These are phyloP conservation scores for Campoletis raptor DNA, from an alignment of 2,888 invertebrate genomes.

Conservation along the genomic window DNA sequence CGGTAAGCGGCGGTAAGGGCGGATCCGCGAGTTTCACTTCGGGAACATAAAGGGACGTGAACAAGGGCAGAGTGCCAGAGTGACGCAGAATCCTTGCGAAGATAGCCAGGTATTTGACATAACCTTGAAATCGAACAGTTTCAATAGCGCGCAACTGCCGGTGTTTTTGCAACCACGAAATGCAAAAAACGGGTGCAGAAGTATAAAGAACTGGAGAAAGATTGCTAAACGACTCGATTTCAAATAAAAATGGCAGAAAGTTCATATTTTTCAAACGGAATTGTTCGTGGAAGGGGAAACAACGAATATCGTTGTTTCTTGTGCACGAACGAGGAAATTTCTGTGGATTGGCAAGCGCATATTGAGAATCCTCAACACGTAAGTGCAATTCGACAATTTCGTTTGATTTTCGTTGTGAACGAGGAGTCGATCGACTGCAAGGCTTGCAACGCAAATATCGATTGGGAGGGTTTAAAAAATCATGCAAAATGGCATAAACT, in stretches of 20 bases:
- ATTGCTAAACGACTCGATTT: background rate
- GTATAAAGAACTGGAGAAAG: background rate
- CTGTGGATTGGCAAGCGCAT: conserved; percentile 14
- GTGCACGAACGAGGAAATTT: background rate
- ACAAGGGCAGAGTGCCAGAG: background rate
- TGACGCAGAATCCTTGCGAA: background rate
- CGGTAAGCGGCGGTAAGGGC: background rate
- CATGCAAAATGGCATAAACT: conserved; percentile 52
- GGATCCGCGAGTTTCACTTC: background rate
- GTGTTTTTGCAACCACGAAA: background rate
- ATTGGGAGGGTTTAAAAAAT: background rate
- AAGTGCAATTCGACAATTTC: conserved; percentile 23
- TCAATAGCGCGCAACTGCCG: background rate
- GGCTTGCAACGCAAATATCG: conserved; percentile 9
- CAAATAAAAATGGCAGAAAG: background rate
- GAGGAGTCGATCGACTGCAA: conserved; percentile 12
- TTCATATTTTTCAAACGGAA: background rate
- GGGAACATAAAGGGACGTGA: background rate
- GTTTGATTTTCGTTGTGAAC: background rate
- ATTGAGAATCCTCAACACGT: conserved; percentile 6
- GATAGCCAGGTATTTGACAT: background rate
- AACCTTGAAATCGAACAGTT: background rate
- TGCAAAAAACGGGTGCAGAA: background rate
- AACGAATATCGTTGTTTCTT: conserved; percentile 20
- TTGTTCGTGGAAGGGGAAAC: background rate